Percentiles rank a stretch among this genome's conserved stretches.
Evolutionary conservation across 1,140 invertebrate species (phyloP).

Genomic region (Drosophila novamexicana): DNA sequence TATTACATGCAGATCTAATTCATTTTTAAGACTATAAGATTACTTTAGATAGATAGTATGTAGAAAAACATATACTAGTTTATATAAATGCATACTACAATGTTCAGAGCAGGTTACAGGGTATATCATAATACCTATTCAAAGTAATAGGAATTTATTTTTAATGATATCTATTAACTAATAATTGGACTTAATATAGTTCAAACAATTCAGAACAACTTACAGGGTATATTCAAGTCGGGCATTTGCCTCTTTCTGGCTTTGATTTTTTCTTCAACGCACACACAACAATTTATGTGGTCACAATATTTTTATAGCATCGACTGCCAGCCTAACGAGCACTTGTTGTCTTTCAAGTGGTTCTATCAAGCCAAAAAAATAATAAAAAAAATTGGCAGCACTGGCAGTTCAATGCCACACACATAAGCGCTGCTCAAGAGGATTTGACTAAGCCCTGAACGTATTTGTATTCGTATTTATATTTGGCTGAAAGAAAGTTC

Average conservation of each 20-base stretch:
- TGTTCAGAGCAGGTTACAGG: no score
- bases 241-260: constrained; percentile 12
- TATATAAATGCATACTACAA: no score
- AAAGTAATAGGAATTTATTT: no score
- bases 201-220: not conserved
- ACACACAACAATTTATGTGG: constrained; percentile 41
- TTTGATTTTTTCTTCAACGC: not conserved
- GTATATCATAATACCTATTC: no score
- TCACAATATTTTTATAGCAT: constrained; percentile 46
- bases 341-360: constrained; percentile 22
- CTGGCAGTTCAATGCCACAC: constrained; percentile 27
- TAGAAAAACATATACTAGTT: no score
- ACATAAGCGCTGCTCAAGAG: constrained; percentile 18
- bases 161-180: no score
- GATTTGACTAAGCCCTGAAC: constrained; percentile 9
- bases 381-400: not conserved
- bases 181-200: no score
- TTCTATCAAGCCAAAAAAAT: constrained; percentile 17
- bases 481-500: constrained; percentile 58
- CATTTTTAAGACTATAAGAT: no score
- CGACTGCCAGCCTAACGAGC: constrained; percentile 43
- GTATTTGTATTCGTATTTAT: not conserved
- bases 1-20: no score
- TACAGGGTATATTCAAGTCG: constrained; percentile 1
- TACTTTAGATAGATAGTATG: no score